Conservation (phyloP, 2,113 vertebrate genomes). For the Callipepla squamata region DNA sequence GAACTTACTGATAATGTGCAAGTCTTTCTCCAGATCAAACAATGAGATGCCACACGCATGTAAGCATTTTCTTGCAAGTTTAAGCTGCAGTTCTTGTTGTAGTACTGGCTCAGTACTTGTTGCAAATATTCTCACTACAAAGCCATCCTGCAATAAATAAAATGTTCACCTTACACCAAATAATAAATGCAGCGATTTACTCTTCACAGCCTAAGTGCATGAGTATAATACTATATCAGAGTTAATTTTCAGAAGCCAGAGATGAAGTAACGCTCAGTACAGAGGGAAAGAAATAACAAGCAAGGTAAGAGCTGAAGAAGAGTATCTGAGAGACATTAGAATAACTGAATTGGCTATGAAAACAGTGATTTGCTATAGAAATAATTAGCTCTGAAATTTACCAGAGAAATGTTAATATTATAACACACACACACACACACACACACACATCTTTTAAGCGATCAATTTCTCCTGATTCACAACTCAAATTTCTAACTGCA, state of each 20-base stretch:
- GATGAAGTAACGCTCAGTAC: not conserved
- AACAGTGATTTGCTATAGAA: not conserved
- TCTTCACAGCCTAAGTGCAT: not conserved
- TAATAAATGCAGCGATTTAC: not conserved
- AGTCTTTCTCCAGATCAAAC: slow-evolving; percentile 97
- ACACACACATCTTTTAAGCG: not conserved
- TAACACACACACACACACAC: not conserved
- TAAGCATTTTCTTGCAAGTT: slow-evolving; percentile 97
- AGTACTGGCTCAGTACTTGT: slow-evolving; percentile 94
- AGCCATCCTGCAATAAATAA: slow-evolving; percentile 88
- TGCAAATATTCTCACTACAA: slow-evolving; percentile 97
- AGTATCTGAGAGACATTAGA: not conserved
- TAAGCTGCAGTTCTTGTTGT: slow-evolving; percentile 97
- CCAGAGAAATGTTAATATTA: not conserved
- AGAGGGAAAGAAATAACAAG: not conserved
- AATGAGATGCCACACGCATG: slow-evolving; percentile 98
- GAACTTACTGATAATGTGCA: slow-evolving; percentile 97
- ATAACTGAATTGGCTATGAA: not conserved
- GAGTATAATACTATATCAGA: not conserved
- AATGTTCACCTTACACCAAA: not conserved
- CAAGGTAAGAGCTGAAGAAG: not conserved
- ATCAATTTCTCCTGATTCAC: not conserved
- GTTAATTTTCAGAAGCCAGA: not conserved
- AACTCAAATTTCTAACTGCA: not conserved
- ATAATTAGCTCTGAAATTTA: not conserved